phyloP scores from a whole-genome alignment of 2,888 invertebrate species.

The Agrotis puta region DNA sequence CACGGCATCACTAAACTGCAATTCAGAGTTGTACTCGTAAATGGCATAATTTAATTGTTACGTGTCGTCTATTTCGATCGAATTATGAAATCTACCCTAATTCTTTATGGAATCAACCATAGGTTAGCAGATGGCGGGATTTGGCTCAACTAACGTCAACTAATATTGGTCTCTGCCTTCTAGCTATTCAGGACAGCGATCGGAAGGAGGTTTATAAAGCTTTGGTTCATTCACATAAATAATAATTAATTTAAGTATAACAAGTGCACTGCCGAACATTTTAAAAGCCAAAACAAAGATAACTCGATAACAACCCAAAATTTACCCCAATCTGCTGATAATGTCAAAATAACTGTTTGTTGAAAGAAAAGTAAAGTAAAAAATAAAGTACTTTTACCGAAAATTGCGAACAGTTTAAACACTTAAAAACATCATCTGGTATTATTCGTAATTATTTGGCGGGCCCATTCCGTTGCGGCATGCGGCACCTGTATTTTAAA shows the following conservation, averaged over 20 bases:
- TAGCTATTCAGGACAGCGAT: no score
- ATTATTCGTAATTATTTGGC: slow-evolving; percentile 72
- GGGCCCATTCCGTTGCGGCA: slow-evolving; percentile 49
- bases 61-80: no score
- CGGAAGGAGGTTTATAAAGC: no score
- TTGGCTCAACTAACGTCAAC: neutral
- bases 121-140: neutral
- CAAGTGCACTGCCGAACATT: neutral
- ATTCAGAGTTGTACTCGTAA: no score
- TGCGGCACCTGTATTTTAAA: slow-evolving; percentile 75
- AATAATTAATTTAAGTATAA: neutral
- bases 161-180: neutral
- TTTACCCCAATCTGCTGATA: slow-evolving; percentile 38
- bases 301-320: slow-evolving; percentile 32
- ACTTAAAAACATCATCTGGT: slow-evolving; percentile 64
- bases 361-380: slow-evolving; percentile 33
- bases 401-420: slow-evolving; percentile 59
- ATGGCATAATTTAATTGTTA: no score
- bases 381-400: slow-evolving; percentile 46
- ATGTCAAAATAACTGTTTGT: slow-evolving; percentile 59
- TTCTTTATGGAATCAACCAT: neutral
- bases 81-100: neutral
- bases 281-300: neutral
- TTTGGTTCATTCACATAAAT: no score
- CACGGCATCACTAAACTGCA: neutral